These are phyloP conservation scores for Platycheirus rosarum DNA, from an alignment of 2,888 invertebrate species.

Conservation along the genomic window DNA sequence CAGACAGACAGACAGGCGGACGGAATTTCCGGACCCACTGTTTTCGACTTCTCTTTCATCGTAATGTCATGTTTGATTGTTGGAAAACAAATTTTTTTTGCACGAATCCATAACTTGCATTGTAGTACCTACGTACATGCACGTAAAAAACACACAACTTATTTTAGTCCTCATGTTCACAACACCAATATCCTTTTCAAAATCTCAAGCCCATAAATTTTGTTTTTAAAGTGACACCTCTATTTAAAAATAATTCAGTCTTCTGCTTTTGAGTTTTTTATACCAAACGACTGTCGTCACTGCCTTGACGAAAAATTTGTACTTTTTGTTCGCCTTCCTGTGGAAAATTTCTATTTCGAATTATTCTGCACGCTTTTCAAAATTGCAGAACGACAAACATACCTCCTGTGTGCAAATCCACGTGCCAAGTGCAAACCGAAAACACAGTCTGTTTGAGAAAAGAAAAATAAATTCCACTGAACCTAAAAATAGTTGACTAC, in stretches of 20 bases:
- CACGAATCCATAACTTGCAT: too few species aligned
- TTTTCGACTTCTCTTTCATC: too few species aligned
- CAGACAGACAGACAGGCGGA: too few species aligned
- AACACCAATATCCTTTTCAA: not conserved
- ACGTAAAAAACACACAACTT: too few species aligned
- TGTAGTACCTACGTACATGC: too few species aligned
- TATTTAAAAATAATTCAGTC: constrained; percentile 21
- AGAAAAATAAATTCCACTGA: constrained; percentile 18
- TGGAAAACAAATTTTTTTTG: too few species aligned
- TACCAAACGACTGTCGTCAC: constrained; percentile 14
- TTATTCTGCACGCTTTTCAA: constrained; percentile 49
- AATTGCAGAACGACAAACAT: constrained; percentile 10
- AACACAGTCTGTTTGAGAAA: not conserved
- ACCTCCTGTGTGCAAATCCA: constrained; percentile 25
- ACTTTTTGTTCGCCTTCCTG: constrained; percentile 11
- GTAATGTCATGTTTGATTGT: too few species aligned
- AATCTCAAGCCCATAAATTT: not conserved
- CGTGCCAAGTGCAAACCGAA: constrained; percentile 34
- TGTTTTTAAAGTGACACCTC: constrained; percentile 44
- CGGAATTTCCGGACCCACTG: too few species aligned
- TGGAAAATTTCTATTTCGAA: constrained; percentile 46
- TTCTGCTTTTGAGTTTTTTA: constrained; percentile 13
- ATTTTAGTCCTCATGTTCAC: not conserved
- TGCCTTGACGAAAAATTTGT: constrained; percentile 29
- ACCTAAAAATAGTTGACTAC: constrained; percentile 37